These are phyloP conservation scores for Stomorhina lunata DNA, from an alignment of 2,888 invertebrate species.

Conservation along the genomic window DNA sequence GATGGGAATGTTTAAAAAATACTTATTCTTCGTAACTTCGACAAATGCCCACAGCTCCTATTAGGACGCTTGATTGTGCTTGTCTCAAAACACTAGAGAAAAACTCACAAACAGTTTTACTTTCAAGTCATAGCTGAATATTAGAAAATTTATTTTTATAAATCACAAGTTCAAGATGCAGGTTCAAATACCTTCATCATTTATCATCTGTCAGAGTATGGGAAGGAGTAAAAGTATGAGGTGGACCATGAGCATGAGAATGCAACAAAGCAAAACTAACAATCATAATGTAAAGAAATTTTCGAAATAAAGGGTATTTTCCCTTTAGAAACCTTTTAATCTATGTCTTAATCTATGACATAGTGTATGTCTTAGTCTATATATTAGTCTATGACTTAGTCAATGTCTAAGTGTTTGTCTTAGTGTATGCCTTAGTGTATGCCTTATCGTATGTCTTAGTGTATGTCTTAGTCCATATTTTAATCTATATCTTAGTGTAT, in stretches of 20 bases:
- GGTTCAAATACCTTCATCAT: slow-evolving; percentile 50
- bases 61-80: not conserved
- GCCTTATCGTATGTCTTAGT: no score
- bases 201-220: slow-evolving; percentile 41
- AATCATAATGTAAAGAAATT: not conserved
- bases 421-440: no score
- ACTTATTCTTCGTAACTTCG: not conserved
- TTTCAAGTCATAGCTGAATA: slow-evolving; percentile 20
- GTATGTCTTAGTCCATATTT: no score
- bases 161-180: slow-evolving; percentile 53
- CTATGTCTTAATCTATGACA: no score
- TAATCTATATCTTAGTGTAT: no score
- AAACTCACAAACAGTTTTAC: not conserved
- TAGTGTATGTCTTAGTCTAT: no score
- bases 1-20: slow-evolving; percentile 24
- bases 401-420: no score
- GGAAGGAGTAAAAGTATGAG: no score
- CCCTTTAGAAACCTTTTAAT: no score
- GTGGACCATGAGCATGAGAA: no score
- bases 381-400: no score
- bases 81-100: not conserved
- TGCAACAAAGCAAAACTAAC: not conserved
- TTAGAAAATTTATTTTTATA: slow-evolving; percentile 49
- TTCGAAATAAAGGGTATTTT: no score
- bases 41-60: not conserved